phyloP scores from a whole-genome alignment of 1,140 invertebrate genomes.

The Helicoverpa armigera region DNA sequence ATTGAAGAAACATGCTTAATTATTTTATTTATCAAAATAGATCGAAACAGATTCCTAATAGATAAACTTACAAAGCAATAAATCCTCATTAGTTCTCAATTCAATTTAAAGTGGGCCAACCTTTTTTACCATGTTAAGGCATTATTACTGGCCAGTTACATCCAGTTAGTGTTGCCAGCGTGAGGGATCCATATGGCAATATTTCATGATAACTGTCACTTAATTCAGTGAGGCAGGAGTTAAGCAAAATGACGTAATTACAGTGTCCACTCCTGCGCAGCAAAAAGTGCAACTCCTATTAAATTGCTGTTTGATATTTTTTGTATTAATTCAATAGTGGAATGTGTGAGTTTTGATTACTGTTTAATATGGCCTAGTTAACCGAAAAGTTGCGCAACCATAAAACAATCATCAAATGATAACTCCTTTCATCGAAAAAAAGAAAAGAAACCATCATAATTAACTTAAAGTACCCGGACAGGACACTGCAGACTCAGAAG shows the following conservation, averaged over 20 bases:
- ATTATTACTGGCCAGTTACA: conserved; percentile 25
- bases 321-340: neutral
- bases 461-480: no score
- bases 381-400: no score
- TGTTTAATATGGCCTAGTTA: no score
- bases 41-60: no score
- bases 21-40: no score
- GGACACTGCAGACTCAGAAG: no score
- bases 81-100: neutral
- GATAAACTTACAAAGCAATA: neutral
- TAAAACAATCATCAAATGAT: no score
- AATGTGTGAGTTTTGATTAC: no score
- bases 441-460: no score
- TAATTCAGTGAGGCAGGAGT: conserved; percentile 13
- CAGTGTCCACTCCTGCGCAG: neutral
- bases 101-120: neutral
- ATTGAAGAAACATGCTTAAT: no score
- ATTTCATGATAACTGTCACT: conserved; percentile 30
- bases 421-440: no score
- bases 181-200: conserved; percentile 26
- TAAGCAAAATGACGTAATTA: conserved; percentile 18
- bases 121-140: conserved; percentile 15
- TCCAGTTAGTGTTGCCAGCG: neutral
- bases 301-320: neutral
- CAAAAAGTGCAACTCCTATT: neutral